Evolutionary conservation across 2,113 vertebrate genomes (phyloP), one percentile per base, ranked within the genome.

Genomic region (Fregetta grallaria): DNA sequence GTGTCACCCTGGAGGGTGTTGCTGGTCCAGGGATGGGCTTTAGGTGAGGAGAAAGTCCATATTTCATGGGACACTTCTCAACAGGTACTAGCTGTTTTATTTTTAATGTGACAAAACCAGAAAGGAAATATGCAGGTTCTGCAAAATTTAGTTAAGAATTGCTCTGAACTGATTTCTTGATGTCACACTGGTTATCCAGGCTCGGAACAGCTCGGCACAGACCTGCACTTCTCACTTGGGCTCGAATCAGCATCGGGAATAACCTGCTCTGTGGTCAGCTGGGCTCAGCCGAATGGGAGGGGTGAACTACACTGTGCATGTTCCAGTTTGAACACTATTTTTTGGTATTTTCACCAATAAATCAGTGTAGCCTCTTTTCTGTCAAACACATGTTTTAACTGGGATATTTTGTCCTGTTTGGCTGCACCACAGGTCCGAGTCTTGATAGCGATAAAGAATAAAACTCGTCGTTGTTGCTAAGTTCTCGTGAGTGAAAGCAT

Each of bases 221-320:
- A 15, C 55, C 70, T 34, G 30, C 2, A 3, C 49, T 25, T 36
- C 47, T 74, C 32, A 4, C 26, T 1, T 17, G 49, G 6, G 9
- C 40, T 86, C 30, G 61, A 4, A 27, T 16, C 52, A n/a, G 15
- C 61, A 7, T 21, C 3, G 1, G 45, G 38, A 53, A 61, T n/a
- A 45, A 66, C 25, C 53, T 23, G 30, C 61, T 23, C 17, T 30
- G 14, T 19, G 40, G 47, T 30, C 67, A 32, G 0, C 6, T 15
- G 30, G 21, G 38, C 13, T 49, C 7, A 53, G 30, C 30, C 2
- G 0, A n/a, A 18, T 7, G 9, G 18, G 9, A 4, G 3, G 9
- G 11, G 8, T 11, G 14, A 65, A 29, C 42, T 40, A 13, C 32
- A 9, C 18, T 23, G 30, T 11, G 17, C 22, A 42, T 5, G 22